phyloP scores from a whole-genome alignment of 2,888 invertebrate genomes.

The Steinernema scapterisci region DNA sequence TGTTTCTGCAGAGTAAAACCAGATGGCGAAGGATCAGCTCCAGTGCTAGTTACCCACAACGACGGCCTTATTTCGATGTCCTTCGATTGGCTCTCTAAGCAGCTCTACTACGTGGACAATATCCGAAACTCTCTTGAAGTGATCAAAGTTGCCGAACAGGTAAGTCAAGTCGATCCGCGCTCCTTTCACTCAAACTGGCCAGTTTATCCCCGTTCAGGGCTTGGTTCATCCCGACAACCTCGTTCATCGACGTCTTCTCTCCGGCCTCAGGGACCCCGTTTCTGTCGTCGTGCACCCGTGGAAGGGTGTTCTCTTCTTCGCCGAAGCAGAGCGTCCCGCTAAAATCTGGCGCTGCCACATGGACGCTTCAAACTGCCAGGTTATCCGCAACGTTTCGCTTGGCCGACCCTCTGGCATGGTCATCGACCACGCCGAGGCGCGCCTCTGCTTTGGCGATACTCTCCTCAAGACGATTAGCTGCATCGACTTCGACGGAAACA shows the following conservation, averaged over 20 bases:
- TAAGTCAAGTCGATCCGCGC: conserved; percentile 18
- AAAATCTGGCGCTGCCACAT: conserved; percentile 90
- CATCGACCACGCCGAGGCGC: conserved; percentile 68
- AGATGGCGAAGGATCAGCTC: conserved; percentile 64
- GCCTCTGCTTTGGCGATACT: conserved; percentile 70
- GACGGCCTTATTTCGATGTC: conserved; percentile 95
- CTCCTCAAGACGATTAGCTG: conserved; percentile 74
- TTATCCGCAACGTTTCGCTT: conserved; percentile 65
- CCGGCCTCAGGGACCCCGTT: conserved; percentile 84
- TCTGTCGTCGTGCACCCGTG: conserved; percentile 97
- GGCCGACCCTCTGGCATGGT: conserved; percentile 69
- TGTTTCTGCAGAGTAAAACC: conserved; percentile 74
- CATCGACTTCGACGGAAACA: conserved; percentile 64
- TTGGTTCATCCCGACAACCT: conserved; percentile 64
- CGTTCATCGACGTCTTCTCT: conserved; percentile 61
- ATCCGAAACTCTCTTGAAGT: conserved; percentile 92
- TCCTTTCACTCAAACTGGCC: not conserved
- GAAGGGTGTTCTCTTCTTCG: conserved; percentile 81
- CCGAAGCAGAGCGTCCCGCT: conserved; percentile 87
- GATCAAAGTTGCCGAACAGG: conserved; percentile 81
- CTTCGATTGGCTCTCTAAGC: conserved; percentile 93
- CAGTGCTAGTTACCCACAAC: conserved; percentile 88
- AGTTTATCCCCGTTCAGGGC: conserved; percentile 40
- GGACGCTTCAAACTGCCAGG: conserved; percentile 80
- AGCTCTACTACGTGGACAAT: conserved; percentile 91